Percentiles rank a stretch among this genome's conserved stretches.
phyloP scores from a whole-genome alignment of 2,113 vertebrate species.

The Hassar affinis region DNA sequence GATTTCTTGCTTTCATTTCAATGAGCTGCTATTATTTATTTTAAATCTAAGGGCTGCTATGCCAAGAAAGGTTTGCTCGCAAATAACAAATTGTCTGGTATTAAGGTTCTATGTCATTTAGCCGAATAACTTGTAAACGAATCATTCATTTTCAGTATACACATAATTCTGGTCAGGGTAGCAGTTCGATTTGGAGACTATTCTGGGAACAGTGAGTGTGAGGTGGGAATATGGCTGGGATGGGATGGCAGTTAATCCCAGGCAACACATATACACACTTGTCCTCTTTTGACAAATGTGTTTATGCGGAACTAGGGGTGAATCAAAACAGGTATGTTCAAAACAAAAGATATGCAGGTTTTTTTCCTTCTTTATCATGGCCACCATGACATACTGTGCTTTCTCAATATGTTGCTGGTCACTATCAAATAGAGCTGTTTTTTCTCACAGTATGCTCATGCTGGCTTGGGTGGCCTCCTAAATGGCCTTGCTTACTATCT shows the following conservation, averaged over 20 bases:
- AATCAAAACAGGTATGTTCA: background rate
- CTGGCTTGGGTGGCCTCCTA: background rate
- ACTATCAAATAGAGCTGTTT: background rate
- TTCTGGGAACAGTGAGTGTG: background rate
- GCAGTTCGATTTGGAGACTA: background rate
- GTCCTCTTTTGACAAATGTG: background rate
- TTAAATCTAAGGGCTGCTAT: background rate
- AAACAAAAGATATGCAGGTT: no score
- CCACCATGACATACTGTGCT: background rate
- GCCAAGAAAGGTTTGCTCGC: background rate
- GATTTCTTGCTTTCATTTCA: background rate
- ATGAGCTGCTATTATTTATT: background rate
- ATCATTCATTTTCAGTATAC: background rate
- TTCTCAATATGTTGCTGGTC: background rate
- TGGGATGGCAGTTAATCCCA: background rate
- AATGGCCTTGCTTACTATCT: background rate
- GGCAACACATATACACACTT: background rate
- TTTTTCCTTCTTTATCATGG: no score
- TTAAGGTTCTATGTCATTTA: background rate
- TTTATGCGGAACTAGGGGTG: background rate
- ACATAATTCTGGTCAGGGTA: background rate
- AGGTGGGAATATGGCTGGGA: background rate
- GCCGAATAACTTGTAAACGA: background rate
- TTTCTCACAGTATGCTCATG: background rate
- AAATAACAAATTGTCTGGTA: background rate